Evolutionary conservation across 2,113 vertebrate species (phyloP).

Genomic region (Daboia siamensis): DNA sequence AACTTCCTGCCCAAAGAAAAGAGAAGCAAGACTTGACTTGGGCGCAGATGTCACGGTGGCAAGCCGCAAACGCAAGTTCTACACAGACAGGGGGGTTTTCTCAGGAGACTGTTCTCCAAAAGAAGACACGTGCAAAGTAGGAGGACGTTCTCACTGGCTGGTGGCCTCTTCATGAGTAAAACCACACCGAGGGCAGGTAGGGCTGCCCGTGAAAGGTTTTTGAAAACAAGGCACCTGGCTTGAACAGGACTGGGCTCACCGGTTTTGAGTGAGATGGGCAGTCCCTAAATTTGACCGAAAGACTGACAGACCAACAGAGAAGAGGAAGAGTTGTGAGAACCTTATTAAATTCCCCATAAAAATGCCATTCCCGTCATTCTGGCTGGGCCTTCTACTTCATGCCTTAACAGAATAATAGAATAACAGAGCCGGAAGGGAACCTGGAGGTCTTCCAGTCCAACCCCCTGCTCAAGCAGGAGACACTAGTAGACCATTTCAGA

Average conservation of each 20-base stretch:
- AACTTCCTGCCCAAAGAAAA: conserved; percentile 63
- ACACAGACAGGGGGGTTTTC: background rate
- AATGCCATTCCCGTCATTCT: background rate
- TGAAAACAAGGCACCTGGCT: background rate
- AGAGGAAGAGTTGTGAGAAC: background rate
- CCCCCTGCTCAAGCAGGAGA: too few species aligned
- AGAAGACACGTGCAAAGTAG: background rate
- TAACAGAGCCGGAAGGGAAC: too few species aligned
- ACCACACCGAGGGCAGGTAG: background rate
- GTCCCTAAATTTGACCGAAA: background rate
- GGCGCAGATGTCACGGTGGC: background rate
- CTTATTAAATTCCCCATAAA: background rate
- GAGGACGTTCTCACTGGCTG: too few species aligned
- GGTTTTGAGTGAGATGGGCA: background rate
- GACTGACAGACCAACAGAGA: background rate
- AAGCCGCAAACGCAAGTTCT: background rate
- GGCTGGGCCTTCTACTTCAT: background rate
- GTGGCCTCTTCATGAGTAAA: background rate
- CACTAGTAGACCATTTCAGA: background rate
- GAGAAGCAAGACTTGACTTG: background rate
- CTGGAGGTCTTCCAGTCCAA: too few species aligned
- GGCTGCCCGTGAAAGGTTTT: background rate
- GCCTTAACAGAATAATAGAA: background rate
- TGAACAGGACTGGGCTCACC: conserved; percentile 1
- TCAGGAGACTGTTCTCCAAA: background rate